A percentile compares a stretch with the other conserved stretches of the same genome.
Conservation (phyloP, 2,113 vertebrate species). For the Puma concolor region DNA sequence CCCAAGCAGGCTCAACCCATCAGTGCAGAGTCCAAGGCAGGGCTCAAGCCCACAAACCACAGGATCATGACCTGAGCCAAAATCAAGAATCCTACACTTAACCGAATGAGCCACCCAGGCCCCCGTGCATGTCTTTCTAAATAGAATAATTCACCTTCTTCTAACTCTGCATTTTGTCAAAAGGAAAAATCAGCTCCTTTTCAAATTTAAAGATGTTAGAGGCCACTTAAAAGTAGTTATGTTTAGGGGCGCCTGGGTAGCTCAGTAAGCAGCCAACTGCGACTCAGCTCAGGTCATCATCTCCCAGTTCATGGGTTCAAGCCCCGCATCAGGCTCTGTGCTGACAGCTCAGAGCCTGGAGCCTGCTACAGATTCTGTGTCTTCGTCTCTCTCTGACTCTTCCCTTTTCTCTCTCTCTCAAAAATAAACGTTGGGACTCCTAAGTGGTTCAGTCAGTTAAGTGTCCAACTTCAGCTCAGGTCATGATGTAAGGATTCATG, state of each 20-base stretch:
- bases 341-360: not conserved
- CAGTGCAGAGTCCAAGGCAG: too few species aligned
- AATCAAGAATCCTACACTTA: too few species aligned
- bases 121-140: not conserved
- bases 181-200: constrained; percentile 52
- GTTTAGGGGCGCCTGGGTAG: not conserved
- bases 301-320: not conserved
- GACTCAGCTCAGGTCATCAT: not conserved
- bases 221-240: constrained; percentile 19
- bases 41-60: too few species aligned
- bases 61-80: too few species aligned
- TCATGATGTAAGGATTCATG: too few species aligned
- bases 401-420: too few species aligned
- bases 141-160: constrained; percentile 29
- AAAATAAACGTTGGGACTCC: too few species aligned
- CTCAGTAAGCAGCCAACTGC: not conserved
- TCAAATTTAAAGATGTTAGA: constrained; percentile 58
- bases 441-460: too few species aligned
- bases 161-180: constrained; percentile 36
- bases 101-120: too few species aligned
- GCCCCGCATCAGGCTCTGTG: not conserved
- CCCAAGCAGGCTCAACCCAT: too few species aligned
- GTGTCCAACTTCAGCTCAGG: too few species aligned
- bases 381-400: not conserved
- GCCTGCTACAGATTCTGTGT: not conserved